phyloP scores from a whole-genome alignment of 2,888 invertebrate species.

The Phengaris arion region DNA sequence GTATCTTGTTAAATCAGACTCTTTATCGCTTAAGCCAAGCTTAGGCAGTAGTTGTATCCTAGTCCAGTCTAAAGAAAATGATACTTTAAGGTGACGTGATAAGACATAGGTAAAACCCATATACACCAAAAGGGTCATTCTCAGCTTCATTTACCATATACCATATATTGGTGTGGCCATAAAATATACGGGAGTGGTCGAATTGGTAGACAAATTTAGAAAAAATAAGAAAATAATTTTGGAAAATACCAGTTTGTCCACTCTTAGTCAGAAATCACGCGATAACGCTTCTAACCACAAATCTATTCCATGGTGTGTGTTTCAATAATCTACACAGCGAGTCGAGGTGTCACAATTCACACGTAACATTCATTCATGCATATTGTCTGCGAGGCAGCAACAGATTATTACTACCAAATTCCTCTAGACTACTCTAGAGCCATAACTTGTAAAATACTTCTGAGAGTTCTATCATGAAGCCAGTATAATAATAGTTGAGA shows the following conservation, averaged over 20 bases:
- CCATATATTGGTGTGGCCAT: slow-evolving; percentile 15
- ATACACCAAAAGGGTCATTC: not conserved
- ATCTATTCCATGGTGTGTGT: slow-evolving; percentile 31
- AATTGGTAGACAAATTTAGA: too few relatives aligned
- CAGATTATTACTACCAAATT: too few relatives aligned
- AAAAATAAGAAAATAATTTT: not conserved
- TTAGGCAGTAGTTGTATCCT: not conserved
- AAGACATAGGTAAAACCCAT: not conserved
- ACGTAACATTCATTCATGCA: slow-evolving; percentile 17
- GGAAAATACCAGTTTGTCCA: not conserved
- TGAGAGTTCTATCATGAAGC: too few relatives aligned
- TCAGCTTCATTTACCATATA: not conserved
- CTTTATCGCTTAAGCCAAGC: too few relatives aligned
- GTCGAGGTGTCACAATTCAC: slow-evolving; percentile 33
- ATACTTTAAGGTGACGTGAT: not conserved
- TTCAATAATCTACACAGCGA: slow-evolving; percentile 43
- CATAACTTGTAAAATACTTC: too few relatives aligned
- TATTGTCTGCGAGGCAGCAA: slow-evolving; percentile 23
- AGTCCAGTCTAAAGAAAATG: not conserved
- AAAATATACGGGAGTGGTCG: not conserved
- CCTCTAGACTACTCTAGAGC: too few relatives aligned
- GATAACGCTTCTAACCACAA: slow-evolving; percentile 4
- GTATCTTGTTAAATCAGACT: not conserved
- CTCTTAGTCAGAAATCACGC: not conserved
- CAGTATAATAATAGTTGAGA: too few relatives aligned